These are phyloP conservation scores for Ceratina australensis DNA, from an alignment of 1,140 invertebrate genomes.

Conservation along the genomic window DNA sequence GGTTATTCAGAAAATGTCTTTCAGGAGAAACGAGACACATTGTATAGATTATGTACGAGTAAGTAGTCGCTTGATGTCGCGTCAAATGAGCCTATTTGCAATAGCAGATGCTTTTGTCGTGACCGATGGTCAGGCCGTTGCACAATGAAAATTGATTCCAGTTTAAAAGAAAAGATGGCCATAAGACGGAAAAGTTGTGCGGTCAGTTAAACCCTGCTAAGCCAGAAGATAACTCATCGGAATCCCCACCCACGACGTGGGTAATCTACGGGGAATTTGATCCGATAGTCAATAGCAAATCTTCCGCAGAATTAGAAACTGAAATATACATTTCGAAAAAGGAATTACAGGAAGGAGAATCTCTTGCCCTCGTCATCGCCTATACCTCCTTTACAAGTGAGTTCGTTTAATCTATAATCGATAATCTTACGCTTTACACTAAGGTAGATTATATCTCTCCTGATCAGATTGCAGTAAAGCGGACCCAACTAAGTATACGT, in stretches of 20 bases:
- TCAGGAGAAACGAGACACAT: slow-evolving; percentile 58
- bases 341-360: slow-evolving; percentile 47
- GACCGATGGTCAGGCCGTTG: background rate
- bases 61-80: background rate
- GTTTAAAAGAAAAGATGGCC: slow-evolving; percentile 64
- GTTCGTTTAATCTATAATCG: background rate
- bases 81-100: background rate
- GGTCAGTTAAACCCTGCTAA: slow-evolving; percentile 56
- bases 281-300: slow-evolving; percentile 36
- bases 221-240: slow-evolving; percentile 13
- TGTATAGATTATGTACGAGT: slow-evolving; percentile 73
- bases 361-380: slow-evolving; percentile 65
- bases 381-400: slow-evolving; percentile 72
- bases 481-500: slow-evolving; percentile 25
- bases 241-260: background rate
- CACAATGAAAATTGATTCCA: slow-evolving; percentile 40
- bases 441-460: slow-evolving; percentile 6
- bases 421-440: background rate
- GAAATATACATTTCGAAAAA: slow-evolving; percentile 70
- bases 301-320: slow-evolving; percentile 66
- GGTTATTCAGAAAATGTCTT: slow-evolving; percentile 71
- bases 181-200: slow-evolving; percentile 62
- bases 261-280: slow-evolving; percentile 33
- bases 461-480: slow-evolving; percentile 59
- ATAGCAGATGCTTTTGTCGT: too few species aligned